A percentile compares a stretch with the other conserved stretches of the same genome.
Evolutionary conservation across 1,140 invertebrate species (phyloP).

Genomic region (Trypoxylus dichotomus): DNA sequence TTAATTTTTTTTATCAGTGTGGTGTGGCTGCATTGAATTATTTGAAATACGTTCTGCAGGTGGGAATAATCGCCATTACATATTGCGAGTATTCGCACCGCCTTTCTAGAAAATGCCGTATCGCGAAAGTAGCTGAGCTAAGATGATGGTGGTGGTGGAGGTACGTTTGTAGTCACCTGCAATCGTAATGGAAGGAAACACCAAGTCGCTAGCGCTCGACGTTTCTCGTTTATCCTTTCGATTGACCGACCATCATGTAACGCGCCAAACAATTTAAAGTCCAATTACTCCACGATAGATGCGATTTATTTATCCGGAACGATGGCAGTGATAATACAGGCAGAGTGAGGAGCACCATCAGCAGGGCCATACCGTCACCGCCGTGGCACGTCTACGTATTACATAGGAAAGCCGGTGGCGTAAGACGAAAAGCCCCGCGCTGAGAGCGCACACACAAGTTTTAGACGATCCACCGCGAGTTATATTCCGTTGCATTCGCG

Average conservation of each 20-base stretch:
- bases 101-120: background rate
- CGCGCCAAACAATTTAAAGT: background rate
- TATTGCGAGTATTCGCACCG: no score
- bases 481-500: slow-evolving; percentile 13
- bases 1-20: no score
- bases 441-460: background rate
- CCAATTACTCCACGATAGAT: no score
- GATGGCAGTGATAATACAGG: no score
- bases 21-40: no score
- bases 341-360: background rate
- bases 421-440: no score
- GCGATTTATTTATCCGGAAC: no score
- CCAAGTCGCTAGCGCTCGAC: background rate
- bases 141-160: background rate
- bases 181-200: background rate
- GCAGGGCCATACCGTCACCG: background rate
- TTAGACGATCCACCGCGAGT: slow-evolving; percentile 1
- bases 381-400: background rate
- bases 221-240: background rate
- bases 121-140: background rate
- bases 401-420: background rate
- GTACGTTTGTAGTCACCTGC: background rate
- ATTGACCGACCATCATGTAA: background rate
- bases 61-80: no score
- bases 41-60: no score